Evolutionary conservation across 2,113 vertebrate species (phyloP).

Genomic region (Micronycteris hirsuta): DNA sequence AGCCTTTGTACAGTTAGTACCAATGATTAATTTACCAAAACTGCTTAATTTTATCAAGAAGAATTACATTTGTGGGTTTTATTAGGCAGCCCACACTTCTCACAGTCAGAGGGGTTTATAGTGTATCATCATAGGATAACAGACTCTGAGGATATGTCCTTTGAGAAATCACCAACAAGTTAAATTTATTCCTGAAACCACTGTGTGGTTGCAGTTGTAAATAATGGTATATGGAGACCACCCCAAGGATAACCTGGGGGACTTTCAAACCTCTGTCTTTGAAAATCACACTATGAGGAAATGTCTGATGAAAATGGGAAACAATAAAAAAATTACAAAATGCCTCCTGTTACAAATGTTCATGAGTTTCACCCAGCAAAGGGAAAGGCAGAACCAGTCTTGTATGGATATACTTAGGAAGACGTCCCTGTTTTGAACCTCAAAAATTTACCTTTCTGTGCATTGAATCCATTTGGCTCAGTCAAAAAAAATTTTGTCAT

Average conservation of each 20-base stretch:
- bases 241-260: constrained; percentile 25
- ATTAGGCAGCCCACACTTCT: background rate
- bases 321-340: constrained; percentile 22
- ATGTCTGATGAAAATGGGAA: background rate
- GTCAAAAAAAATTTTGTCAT: background rate
- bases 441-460: background rate
- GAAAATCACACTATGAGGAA: background rate
- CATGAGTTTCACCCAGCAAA: background rate
- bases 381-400: background rate
- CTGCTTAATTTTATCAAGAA: background rate
- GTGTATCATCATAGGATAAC: background rate
- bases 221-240: background rate
- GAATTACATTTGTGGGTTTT: background rate
- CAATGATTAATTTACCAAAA: background rate
- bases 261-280: background rate
- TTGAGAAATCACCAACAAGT: background rate
- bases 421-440: background rate
- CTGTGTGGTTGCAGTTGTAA: background rate
- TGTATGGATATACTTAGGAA: background rate
- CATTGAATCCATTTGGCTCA: background rate
- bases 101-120: background rate
- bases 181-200: background rate
- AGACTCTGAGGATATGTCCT: background rate
- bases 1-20: background rate
- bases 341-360: background rate